Evolutionary conservation across 1,140 invertebrate species (phyloP), one percentile per base, ranked within the genome.

Genomic region (Plectus sambesii): DNA sequence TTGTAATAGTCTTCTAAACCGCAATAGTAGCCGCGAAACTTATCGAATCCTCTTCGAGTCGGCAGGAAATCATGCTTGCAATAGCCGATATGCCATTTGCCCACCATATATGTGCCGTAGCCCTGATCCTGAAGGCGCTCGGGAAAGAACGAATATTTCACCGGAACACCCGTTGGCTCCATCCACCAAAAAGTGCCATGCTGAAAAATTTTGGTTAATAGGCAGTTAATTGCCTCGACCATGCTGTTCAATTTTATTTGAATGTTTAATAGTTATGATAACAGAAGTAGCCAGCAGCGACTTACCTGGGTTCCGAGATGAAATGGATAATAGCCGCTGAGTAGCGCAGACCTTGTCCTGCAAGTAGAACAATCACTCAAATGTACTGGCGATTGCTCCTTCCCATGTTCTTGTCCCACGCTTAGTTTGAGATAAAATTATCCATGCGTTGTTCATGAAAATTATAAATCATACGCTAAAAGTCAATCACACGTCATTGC

Each of bases 1-100:
- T 66, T 66, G 48, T 60, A 69, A 42, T 66, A 63, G 49, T 57
- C 69, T 55, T 41, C 70, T 65, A 63, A 71, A 55, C 45, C 65
- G 6, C 68, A 62, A 49, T 72, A 75, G 53, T 73, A 77, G 3
- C 75, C 75, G 44, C 70, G 68, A 53, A 74, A 73, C 22, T 71
- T 64, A 46, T 76, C 73, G 58, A 77, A 77, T 19, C 75, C 75
- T 36, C 75, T 61, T 17, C 59, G 59, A 1, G 69, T 69, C 5
- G 75, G 75, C 0, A 73, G 66, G 51, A 73, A 76, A 17, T 72
- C 61, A 15, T 67, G 61, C 8, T 61, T 62, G 48, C 71, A 75
- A 53, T 72, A 73, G 17, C 75, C 75, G 8, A 77, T 53, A 66
- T 77, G 75, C 75, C 75, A 76, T 60, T 77, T 77, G 47, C 76